phyloP scores from a whole-genome alignment of 1,140 invertebrate species.

The Aleiodes sp. region DNA sequence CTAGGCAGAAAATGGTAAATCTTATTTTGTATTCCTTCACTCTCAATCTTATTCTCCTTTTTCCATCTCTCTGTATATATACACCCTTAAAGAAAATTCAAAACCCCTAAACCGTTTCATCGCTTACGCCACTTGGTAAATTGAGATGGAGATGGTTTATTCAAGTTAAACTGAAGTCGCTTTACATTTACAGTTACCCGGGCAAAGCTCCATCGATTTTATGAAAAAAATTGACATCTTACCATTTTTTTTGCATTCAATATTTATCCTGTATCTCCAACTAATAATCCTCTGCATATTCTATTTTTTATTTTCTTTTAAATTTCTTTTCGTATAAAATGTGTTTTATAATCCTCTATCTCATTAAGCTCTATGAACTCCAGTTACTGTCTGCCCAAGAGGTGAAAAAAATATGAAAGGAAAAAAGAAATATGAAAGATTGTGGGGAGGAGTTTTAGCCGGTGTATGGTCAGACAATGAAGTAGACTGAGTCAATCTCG shows the following conservation, averaged over 20 bases:
- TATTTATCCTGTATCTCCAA: too few species aligned
- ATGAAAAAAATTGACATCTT: not conserved
- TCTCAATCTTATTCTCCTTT: slow-evolving; percentile 14
- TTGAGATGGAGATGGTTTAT: slow-evolving; percentile 35
- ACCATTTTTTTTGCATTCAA: not conserved
- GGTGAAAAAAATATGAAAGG: not conserved
- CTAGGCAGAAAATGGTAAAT: slow-evolving; percentile 54
- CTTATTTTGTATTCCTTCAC: slow-evolving; percentile 25
- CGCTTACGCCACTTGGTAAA: slow-evolving; percentile 28
- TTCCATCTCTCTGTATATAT: not conserved
- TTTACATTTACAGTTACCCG: slow-evolving; percentile 24
- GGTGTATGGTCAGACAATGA: slow-evolving; percentile 15
- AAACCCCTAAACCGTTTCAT: slow-evolving; percentile 14
- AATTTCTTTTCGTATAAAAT: not conserved
- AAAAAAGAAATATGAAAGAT: slow-evolving; percentile 1
- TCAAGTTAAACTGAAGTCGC: slow-evolving; percentile 22
- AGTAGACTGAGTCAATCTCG: slow-evolving; percentile 8
- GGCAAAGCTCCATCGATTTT: slow-evolving; percentile 13
- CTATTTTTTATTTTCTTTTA: not conserved
- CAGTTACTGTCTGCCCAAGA: not conserved
- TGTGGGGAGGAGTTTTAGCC: not conserved
- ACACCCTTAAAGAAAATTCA: slow-evolving; percentile 21
- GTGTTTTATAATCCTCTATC: not conserved
- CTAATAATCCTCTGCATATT: too few species aligned
- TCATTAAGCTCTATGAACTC: slow-evolving; percentile 1